Conservation (phyloP, 2,888 invertebrate species). For the Hyles lineata region DNA sequence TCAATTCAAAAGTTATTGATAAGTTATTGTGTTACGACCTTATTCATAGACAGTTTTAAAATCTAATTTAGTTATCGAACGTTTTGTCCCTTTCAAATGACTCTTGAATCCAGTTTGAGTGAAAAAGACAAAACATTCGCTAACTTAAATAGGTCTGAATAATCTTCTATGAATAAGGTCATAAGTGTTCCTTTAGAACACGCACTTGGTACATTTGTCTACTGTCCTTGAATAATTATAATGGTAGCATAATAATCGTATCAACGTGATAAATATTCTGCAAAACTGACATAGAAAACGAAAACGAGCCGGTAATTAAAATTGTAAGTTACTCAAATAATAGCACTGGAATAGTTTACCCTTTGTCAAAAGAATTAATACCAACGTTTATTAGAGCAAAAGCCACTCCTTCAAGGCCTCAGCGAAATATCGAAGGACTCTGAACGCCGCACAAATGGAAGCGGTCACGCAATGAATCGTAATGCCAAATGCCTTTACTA, state of each 20-base stretch:
- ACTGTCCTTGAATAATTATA: too few relatives aligned
- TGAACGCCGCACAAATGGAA: slow-evolving; percentile 56
- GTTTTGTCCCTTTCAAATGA: too few relatives aligned
- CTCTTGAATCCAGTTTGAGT: too few relatives aligned
- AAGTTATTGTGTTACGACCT: too few relatives aligned
- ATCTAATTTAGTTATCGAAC: too few relatives aligned
- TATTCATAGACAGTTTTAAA: too few relatives aligned
- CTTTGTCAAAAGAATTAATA: slow-evolving; percentile 33
- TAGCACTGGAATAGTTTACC: neutral
- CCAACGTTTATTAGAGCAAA: slow-evolving; percentile 42
- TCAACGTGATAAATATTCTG: neutral
- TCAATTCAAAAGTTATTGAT: too few relatives aligned
- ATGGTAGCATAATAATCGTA: neutral
- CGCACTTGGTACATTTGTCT: too few relatives aligned
- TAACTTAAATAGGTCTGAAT: too few relatives aligned
- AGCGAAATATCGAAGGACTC: slow-evolving; percentile 58
- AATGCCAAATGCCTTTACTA: slow-evolving; percentile 42
- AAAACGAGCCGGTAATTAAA: neutral
- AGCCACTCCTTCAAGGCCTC: slow-evolving; percentile 56
- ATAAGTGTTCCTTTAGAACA: too few relatives aligned
- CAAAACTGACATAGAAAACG: neutral
- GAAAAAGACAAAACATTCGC: too few relatives aligned
- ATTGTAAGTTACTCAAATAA: neutral
- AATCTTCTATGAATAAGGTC: too few relatives aligned
- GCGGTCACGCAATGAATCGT: slow-evolving; percentile 61